Evolutionary conservation across 2,113 vertebrate species (phyloP), one percentile per base, ranked within the genome.

Genomic region (Nothocercus julius): DNA sequence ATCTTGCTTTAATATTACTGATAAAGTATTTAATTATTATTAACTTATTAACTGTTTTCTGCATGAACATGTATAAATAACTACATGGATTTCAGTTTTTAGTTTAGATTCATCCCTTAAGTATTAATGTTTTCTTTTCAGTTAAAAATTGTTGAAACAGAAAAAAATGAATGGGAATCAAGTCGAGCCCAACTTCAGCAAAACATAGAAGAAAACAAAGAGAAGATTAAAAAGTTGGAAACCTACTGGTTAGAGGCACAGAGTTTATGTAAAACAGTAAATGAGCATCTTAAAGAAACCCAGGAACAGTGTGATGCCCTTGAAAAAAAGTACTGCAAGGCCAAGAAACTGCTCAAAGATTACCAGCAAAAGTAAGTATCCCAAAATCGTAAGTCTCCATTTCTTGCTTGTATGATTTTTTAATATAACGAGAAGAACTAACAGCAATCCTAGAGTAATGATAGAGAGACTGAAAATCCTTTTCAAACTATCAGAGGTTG

Each of bases 261-360:
- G 96, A 97, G 96, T 61, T 97, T 99, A 88, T 99, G 98, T 93
- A 99, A 99, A 97, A 98, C 97, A 32, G 97, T 98, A 76, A 99
- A 99, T 32, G 98, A 99, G 45, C 98, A 98, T 79, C 98, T 99
- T 90, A 97, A 97, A 44, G 98, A 99, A 94, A 98, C 98, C 47
- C 99, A 99, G 94, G 96, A 97, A 78, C 98, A 99, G 90, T 98
- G 98, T 68, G 99, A 99, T 92, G 97, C 97, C 7, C 96, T 99
- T 96, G 99, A 99, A 95, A 99, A 99, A 96, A 99, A 99, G 95
- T 99, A 99, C 96, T 98, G 84, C 97, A 99, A 99, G 92, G 98
- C 99, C 74, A 99, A 99, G 97, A 99, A 99, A 75, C 96, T 99
- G 82, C 97, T 99, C 73, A 99, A 99, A 96, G 99, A 99, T 82